Base-by-base conservation (phyloP, 2,888 invertebrate species). In the Ophion obscuratus region DNA sequence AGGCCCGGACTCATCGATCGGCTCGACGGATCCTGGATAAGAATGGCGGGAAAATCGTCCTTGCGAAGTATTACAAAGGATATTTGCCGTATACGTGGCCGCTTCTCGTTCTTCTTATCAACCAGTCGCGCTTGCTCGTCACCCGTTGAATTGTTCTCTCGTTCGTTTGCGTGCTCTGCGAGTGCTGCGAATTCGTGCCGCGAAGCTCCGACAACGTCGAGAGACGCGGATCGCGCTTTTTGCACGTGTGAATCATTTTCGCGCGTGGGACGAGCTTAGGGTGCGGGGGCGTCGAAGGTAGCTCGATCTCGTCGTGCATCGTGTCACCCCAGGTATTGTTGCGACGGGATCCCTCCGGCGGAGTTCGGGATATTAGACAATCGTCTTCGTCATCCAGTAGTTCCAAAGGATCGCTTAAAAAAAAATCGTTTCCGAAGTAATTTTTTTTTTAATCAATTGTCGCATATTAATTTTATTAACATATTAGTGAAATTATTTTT, bases 11-110 rank as follows among this genome's bases (percentile, higher is more conserved):
- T 40, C 9, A 7, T 9, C 7, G 57, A 57, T 57, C n/a, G 9
- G 20, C 9, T 47, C 68, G 44, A 68, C 17, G 11, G 40, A 40
- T 40, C 40, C 40, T 40, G 40, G 40, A 40, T 6, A 40, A 76
- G 10, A 53, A 64, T 53, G 5, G 10, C 6, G 44, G 27, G 27
- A 40, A 24, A 68, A 74, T 85, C 78, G 86, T 87, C 53, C 36
- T 57, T 57, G 14, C 31, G 20, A 36, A 24, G 36, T 6, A 36
- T 40, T 89, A 90, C 71, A 89, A 53, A 5, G 90, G 90, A 87
- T 92, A 92, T 83, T 90, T 91, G 14, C 92, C 92, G 11, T 92
- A 92, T 44, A 92, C 71, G 17, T 89, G 90, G 2, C 92, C 92
- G 74, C 92, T 92, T 44, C 92, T 88, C 14, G 92, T 92, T 53